A percentile compares a stretch with the other conserved stretches of the same genome.
Conservation (phyloP, 2,888 invertebrate genomes). For the Mantis religiosa region DNA sequence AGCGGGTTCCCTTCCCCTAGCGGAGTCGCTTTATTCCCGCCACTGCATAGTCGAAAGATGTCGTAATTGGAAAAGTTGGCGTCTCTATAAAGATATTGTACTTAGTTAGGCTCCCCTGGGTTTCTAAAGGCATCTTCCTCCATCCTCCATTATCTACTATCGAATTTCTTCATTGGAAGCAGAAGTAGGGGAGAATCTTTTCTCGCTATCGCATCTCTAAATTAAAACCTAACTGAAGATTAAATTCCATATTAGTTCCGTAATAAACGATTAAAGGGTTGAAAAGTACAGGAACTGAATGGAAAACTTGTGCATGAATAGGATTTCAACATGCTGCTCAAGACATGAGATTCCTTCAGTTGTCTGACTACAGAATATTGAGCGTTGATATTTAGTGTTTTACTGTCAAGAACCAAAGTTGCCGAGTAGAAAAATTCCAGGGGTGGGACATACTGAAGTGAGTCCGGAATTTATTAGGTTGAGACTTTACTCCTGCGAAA, state of each 20-base stretch:
- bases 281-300: not conserved
- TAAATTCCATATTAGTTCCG: not conserved
- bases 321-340: no score
- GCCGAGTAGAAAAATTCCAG: no score
- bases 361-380: no score
- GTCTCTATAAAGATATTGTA: not conserved
- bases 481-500: no score
- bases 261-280: not conserved
- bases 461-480: no score
- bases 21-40: not conserved
- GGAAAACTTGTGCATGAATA: not conserved
- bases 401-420: no score
- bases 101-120: not conserved
- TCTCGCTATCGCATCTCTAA: not conserved
- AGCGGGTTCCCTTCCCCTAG: not conserved
- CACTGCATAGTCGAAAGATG: not conserved
- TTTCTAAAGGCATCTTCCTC: not conserved
- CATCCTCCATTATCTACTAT: not conserved
- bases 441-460: no score
- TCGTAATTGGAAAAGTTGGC: constrained; percentile 5
- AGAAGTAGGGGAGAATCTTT: not conserved
- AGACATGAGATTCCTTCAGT: no score
- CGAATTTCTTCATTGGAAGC: not conserved
- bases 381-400: no score
- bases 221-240: not conserved